Evolutionary conservation across 2,888 invertebrate species (phyloP).

Genomic region (Oxystoma pomonae): DNA sequence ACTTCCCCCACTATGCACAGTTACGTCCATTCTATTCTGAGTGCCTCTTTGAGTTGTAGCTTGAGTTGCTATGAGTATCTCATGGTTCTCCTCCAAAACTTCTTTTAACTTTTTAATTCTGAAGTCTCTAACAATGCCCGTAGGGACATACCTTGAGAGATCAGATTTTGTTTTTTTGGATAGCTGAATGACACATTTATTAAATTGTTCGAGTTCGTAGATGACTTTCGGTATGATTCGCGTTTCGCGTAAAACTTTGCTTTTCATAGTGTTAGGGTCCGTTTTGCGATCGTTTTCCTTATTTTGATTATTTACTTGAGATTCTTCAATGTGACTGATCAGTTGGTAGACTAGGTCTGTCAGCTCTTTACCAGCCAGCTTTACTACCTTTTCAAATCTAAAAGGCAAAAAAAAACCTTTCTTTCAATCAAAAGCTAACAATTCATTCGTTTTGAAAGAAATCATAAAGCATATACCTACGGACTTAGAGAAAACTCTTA

Average conservation of each 20-base stretch:
- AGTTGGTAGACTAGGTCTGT: conserved; percentile 55
- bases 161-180: conserved; percentile 57
- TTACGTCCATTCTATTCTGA: neutral
- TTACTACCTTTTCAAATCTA: conserved; percentile 56
- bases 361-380: conserved; percentile 57
- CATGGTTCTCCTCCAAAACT: conserved; percentile 46
- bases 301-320: conserved; percentile 43
- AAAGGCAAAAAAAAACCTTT: too few relatives aligned
- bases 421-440: too few relatives aligned
- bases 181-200: conserved; percentile 55
- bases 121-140: conserved; percentile 63
- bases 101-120: conserved; percentile 52
- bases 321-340: conserved; percentile 56
- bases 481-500: too few relatives aligned
- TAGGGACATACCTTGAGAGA: conserved; percentile 54
- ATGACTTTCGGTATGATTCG: conserved; percentile 62
- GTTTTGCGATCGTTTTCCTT: conserved; percentile 36
- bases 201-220: conserved; percentile 61
- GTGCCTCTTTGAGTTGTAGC: neutral
- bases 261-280: conserved; percentile 41
- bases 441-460: too few relatives aligned
- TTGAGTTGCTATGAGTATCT: neutral
- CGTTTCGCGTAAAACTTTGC: conserved; percentile 57
- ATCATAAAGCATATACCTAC: too few relatives aligned
- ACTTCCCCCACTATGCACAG: neutral